phyloP scores from a whole-genome alignment of 2,113 vertebrate species.

The Sinocyclocheilus grahami region DNA sequence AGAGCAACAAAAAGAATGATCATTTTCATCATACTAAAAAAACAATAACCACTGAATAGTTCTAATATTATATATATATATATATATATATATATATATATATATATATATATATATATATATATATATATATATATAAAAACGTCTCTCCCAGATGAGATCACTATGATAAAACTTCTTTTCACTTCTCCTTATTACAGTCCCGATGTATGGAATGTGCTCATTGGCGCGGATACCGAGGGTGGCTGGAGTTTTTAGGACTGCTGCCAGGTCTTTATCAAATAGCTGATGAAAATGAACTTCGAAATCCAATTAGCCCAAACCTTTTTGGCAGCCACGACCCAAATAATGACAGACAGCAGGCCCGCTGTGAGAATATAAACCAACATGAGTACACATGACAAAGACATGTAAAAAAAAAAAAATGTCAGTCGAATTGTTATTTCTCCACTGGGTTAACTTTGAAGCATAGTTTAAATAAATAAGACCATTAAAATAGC shows the following conservation, averaged over 20 bases:
- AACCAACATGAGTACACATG: constrained; percentile 26
- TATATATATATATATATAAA: too few species aligned
- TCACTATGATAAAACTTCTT: constrained; percentile 36
- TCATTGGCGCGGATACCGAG: constrained; percentile 33
- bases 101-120: too few species aligned
- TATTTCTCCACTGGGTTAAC: constrained; percentile 48
- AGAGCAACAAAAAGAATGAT: too few species aligned
- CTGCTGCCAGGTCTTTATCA: constrained; percentile 47
- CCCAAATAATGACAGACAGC: constrained; percentile 66
- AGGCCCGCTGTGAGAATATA: constrained; percentile 51
- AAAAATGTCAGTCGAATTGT: constrained; percentile 22
- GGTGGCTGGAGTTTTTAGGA: constrained; percentile 38
- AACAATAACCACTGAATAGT: too few species aligned
- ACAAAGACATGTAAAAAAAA: constrained; percentile 34
- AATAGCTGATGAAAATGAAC: constrained; percentile 54
- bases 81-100: too few species aligned
- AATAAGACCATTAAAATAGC: constrained; percentile 61
- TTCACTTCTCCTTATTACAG: constrained; percentile 5
- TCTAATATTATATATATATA: too few species aligned
- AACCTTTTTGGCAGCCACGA: constrained; percentile 62
- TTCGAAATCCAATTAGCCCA: constrained; percentile 64
- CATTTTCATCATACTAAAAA: too few species aligned
- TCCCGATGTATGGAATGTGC: constrained; percentile 46
- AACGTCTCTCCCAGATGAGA: constrained; percentile 43
- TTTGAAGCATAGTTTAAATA: constrained; percentile 48